phyloP scores from a whole-genome alignment of 2,113 vertebrate genomes.

The Cryptoleucopteryx plumbea region DNA sequence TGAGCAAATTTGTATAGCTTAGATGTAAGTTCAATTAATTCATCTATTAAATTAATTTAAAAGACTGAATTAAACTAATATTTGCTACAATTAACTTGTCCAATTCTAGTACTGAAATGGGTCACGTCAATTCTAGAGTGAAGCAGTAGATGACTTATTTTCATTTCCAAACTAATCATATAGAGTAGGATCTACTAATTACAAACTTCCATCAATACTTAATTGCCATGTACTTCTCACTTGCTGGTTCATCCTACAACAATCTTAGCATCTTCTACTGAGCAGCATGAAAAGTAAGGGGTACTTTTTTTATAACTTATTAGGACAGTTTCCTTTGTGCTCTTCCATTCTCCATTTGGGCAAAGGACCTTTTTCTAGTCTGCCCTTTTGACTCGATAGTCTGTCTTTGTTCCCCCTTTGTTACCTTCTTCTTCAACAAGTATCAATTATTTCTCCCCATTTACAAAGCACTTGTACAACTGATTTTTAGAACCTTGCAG shows the following conservation, averaged over 20 bases:
- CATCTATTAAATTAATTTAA: background rate
- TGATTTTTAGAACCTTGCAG: background rate
- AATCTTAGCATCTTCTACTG: background rate
- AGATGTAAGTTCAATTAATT: background rate
- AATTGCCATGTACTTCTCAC: background rate
- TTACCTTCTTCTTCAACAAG: background rate
- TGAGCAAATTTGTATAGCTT: constrained; percentile 11
- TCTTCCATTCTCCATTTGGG: background rate
- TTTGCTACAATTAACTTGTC: constrained; percentile 13
- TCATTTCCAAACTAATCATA: background rate
- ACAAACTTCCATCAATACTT: background rate
- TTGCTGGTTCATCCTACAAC: background rate
- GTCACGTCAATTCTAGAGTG: background rate
- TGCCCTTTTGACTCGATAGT: background rate
- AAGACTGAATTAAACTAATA: background rate
- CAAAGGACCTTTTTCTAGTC: background rate
- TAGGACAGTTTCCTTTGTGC: background rate
- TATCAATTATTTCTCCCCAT: background rate
- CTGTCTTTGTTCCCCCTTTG: background rate
- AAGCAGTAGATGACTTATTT: background rate
- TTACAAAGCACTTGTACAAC: background rate
- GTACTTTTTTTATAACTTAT: background rate
- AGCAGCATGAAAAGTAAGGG: background rate
- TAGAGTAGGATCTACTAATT: background rate
- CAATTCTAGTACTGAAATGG: background rate